phyloP scores from a whole-genome alignment of 2,113 vertebrate species.

The Jaculus jaculus region DNA sequence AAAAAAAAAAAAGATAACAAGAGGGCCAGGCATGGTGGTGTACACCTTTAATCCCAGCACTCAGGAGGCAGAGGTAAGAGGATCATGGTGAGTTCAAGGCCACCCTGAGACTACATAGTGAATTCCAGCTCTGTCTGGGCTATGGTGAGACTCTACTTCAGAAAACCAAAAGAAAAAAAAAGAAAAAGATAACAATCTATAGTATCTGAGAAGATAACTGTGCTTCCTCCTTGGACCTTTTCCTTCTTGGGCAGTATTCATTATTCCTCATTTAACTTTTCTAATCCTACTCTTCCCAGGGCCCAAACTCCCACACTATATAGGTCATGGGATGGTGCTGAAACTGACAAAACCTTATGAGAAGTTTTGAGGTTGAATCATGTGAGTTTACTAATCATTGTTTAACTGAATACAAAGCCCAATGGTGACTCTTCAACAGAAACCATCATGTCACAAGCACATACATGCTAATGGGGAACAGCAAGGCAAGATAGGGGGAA shows the following conservation, averaged over 20 bases:
- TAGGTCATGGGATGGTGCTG: not conserved
- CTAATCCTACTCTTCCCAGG: not conserved
- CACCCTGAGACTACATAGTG: too few relatives aligned
- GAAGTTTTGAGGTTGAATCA: not conserved
- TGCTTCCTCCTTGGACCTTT: not conserved
- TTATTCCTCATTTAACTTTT: not conserved
- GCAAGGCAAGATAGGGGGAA: not conserved
- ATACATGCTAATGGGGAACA: not conserved
- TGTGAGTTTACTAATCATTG: not conserved
- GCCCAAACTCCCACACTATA: accelerated
- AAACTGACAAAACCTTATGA: not conserved
- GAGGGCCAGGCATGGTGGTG: too few relatives aligned
- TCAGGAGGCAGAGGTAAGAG: too few relatives aligned
- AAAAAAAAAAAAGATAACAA: too few relatives aligned
- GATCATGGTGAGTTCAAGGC: too few relatives aligned
- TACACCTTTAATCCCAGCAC: too few relatives aligned
- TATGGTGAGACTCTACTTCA: too few relatives aligned
- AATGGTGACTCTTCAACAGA: not conserved
- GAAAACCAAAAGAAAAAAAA: too few relatives aligned
- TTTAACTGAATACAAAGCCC: not conserved
- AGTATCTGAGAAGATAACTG: not conserved
- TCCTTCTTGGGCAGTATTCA: not conserved
- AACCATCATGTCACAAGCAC: not conserved
- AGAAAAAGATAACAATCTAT: not conserved
- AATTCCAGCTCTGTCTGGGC: too few relatives aligned